Evolutionary conservation across 1,140 invertebrate genomes (phyloP).

Genomic region (Choristoneura fumiferana): DNA sequence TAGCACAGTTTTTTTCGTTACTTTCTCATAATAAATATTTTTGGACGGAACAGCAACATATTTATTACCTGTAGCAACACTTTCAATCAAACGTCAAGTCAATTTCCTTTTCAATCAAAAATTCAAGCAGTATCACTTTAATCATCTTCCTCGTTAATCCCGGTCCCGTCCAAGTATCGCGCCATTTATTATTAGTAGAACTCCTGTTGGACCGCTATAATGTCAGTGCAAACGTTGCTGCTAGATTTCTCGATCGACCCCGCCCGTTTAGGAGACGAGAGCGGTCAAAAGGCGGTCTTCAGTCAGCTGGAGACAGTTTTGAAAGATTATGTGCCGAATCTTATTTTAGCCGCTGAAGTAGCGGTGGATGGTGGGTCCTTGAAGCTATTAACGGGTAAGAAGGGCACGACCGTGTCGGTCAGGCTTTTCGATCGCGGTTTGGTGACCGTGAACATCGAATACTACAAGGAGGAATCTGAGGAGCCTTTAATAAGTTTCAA

Average conservation of each 20-base stretch:
- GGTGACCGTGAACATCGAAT: conserved; percentile 89
- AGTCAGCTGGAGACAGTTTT: conserved; percentile 83
- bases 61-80: conserved; percentile 1
- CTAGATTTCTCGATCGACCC: conserved; percentile 89
- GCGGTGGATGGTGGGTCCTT: conserved; percentile 83
- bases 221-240: conserved; percentile 90
- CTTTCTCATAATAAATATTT: too few species aligned
- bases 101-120: conserved; percentile 12
- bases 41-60: too few species aligned
- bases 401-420: conserved; percentile 83
- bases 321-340: conserved; percentile 83
- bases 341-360: conserved; percentile 81
- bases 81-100: conserved; percentile 1
- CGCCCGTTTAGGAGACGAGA: conserved; percentile 81
- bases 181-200: conserved; percentile 14
- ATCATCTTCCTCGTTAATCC: conserved; percentile 29
- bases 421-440: conserved; percentile 86
- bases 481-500: conserved; percentile 85
- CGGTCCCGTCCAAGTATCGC: conserved; percentile 45
- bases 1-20: too few species aligned
- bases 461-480: conserved; percentile 86
- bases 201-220: conserved; percentile 48
- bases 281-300: conserved; percentile 82
- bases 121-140: neutral
- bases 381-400: conserved; percentile 83